Evolutionary conservation across 30 jellyfish, hydroid and myxozoan species (phyloP), one percentile per base, ranked within the genome.

Genomic region (Turritopsis rubra): DNA sequence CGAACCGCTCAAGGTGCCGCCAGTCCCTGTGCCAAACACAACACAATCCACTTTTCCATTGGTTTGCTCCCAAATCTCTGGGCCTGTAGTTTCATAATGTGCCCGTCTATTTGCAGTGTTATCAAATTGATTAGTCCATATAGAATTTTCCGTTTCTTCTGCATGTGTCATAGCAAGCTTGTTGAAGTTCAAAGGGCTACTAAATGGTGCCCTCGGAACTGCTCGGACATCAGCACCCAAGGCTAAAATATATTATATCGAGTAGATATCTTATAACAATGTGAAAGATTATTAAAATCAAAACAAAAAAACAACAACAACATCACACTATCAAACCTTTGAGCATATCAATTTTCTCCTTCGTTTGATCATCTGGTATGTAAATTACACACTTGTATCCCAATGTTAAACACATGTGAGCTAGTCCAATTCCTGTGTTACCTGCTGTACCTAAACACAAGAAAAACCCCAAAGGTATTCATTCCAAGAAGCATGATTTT

Each of bases 191-290:
- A 90, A 72, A n/a, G 97, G 97, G 75, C 88, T 93, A 25, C 80
- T 87, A 84, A 91, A 91, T 60, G 97, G 97, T 20, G 95, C 96
- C 41, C 97, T 73, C 26, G 97, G 97, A 22, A 91, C 97, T 18
- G 97, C 89, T 52, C 97, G 65, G n/a, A 91, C 94, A 87, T 91
- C 97, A 22, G 97, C 97, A 53, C 97, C 97, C 54, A 91, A 83
- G 52, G 95, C 88, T 81, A 66, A 23, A 68, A 60, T 16, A 68
- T 3, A 3, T 66, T 66, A 17, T 66, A 3, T 3, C 7, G 76
- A 7, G 77, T 54, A 54, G 18, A 54, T 54, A 54, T 54, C 21
- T 60, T 60, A 0, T 60, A 60, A 0, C 21, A 18, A 60, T 60
- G 73, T 60, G 19, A 60, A 60, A 60, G 19, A 60, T 60, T n/a